phyloP scores from a whole-genome alignment of 2,797 vertebrate species.

The Buceros bicornis region DNA sequence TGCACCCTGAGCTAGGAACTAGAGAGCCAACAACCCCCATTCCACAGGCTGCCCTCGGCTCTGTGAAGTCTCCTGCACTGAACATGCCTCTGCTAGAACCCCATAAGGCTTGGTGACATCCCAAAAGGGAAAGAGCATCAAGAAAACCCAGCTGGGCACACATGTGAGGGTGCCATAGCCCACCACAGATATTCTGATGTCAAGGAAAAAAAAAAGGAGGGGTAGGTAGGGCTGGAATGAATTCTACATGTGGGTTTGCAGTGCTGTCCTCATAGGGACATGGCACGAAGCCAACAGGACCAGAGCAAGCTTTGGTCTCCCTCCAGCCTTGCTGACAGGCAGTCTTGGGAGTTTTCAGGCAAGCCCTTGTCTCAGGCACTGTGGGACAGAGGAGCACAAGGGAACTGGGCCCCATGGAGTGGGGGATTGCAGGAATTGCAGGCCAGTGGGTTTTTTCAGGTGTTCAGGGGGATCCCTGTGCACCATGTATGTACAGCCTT shows the following conservation, averaged over 20 bases:
- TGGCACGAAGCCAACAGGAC: not conserved
- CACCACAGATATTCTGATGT: not conserved
- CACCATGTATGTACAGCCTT: rapidly evolving
- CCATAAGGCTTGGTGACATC: not conserved
- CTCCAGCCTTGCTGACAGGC: not conserved
- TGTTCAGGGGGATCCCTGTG: not conserved
- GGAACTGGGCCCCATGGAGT: not conserved
- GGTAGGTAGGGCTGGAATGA: not conserved
- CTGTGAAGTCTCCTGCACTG: not conserved
- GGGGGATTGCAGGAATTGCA: rapidly evolving
- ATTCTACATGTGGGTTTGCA: not conserved
- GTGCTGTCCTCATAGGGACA: not conserved
- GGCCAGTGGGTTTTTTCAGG: not conserved
- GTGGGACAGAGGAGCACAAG: not conserved
- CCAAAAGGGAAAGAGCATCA: not conserved
- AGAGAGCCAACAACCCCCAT: not conserved
- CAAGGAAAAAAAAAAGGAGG: not conserved
- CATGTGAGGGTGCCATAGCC: not conserved
- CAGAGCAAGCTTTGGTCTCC: not conserved
- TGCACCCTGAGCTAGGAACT: not conserved
- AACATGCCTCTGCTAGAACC: not conserved
- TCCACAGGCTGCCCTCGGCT: not conserved
- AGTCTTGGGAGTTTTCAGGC: not conserved
- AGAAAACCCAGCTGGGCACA: not conserved
- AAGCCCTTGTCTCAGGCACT: rapidly evolving